phyloP scores from a whole-genome alignment of 2,888 invertebrate species.

The Eupithecia tripunctaria region DNA sequence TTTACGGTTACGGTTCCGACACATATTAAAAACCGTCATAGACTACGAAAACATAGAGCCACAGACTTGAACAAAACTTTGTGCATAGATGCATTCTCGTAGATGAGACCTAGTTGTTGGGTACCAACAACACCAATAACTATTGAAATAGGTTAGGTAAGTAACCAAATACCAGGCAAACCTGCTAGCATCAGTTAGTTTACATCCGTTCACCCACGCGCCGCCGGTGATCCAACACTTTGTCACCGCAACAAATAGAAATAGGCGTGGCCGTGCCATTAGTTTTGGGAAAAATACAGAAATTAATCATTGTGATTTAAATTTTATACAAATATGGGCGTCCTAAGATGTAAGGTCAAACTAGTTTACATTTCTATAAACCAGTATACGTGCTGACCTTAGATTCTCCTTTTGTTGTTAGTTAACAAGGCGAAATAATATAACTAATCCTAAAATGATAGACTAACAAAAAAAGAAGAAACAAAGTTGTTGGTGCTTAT shows the following conservation, averaged over 20 bases:
- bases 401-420: neutral
- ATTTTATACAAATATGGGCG: slow-evolving; percentile 27
- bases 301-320: slow-evolving; percentile 20
- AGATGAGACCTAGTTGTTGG: no score
- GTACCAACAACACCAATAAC: neutral
- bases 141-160: neutral
- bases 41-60: no score
- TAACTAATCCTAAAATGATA: neutral
- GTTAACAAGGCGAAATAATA: neutral
- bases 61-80: no score
- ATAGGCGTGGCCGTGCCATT: slow-evolving; percentile 34
- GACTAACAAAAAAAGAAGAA: neutral
- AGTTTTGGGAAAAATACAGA: slow-evolving; percentile 25
- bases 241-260: slow-evolving; percentile 42
- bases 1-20: no score
- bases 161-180: neutral
- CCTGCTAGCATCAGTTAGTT: neutral
- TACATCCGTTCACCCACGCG: slow-evolving; percentile 32
- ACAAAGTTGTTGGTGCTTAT: neutral
- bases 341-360: slow-evolving; percentile 27
- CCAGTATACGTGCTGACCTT: neutral
- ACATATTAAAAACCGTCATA: no score
- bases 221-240: slow-evolving; percentile 41
- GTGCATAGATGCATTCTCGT: no score
- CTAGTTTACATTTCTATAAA: slow-evolving; percentile 11